Evolutionary conservation across 2,888 invertebrate species (phyloP).

Genomic region (Scrobipalpa atriplicella): DNA sequence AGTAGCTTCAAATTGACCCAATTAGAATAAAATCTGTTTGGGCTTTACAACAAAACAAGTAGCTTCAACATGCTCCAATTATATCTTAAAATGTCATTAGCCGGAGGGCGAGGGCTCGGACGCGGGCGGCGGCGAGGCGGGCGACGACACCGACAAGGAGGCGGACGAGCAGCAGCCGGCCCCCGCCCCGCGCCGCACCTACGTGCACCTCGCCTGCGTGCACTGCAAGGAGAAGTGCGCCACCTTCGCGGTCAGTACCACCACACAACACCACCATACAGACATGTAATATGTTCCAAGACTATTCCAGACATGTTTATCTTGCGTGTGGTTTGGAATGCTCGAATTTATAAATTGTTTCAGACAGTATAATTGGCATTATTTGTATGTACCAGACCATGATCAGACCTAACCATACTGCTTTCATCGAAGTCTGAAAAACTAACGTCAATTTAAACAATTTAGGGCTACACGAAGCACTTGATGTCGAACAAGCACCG

Average conservation of each 20-base stretch:
- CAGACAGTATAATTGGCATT: too few relatives aligned
- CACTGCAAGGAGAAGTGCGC: constrained; percentile 89
- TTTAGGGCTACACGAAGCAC: constrained; percentile 88
- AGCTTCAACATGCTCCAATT: too few relatives aligned
- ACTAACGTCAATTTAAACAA: constrained; percentile 15
- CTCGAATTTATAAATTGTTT: too few relatives aligned
- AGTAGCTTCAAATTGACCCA: too few relatives aligned
- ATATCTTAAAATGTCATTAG: constrained; percentile 32
- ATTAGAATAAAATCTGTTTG: too few relatives aligned
- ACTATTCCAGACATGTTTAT: too few relatives aligned
- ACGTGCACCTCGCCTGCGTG: constrained; percentile 89
- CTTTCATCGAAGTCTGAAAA: too few relatives aligned
- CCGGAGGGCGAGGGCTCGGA: constrained; percentile 69
- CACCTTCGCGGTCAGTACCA: constrained; percentile 85
- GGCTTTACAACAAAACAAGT: too few relatives aligned
- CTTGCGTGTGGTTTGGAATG: too few relatives aligned
- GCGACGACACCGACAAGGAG: constrained; percentile 81
- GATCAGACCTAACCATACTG: too few relatives aligned
- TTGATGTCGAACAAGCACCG: constrained; percentile 88
- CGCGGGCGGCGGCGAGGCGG: constrained; percentile 75
- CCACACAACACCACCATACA: neutral
- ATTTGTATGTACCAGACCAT: too few relatives aligned
- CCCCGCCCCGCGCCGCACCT: constrained; percentile 80
- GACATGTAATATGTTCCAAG: too few relatives aligned
- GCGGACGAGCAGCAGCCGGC: constrained; percentile 67